These are phyloP conservation scores for Tetranychus cinnabarinus DNA, from an alignment of 1,140 invertebrate genomes.

Conservation along the genomic window DNA sequence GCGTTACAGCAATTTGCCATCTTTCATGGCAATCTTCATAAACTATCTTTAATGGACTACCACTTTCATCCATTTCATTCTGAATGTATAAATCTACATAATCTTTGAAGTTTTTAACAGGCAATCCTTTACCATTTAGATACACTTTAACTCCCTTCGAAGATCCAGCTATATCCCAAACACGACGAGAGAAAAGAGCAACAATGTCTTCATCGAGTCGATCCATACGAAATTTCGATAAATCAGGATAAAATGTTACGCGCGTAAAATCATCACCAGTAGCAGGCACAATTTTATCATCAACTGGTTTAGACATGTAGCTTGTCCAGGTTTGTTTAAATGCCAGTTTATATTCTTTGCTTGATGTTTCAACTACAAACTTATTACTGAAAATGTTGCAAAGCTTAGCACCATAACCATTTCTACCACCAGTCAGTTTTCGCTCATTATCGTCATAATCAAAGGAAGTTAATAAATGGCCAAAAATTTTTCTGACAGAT, in stretches of 20 bases:
- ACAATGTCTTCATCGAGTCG: slow-evolving; percentile 80
- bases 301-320: slow-evolving; percentile 82
- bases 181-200: slow-evolving; percentile 70
- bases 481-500: too few relatives aligned
- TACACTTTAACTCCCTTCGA: slow-evolving; percentile 73
- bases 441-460: slow-evolving; percentile 98
- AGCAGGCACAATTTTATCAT: slow-evolving; percentile 41
- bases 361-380: slow-evolving; percentile 85
- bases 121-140: slow-evolving; percentile 64
- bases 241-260: slow-evolving; percentile 84
- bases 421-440: slow-evolving; percentile 75
- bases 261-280: slow-evolving; percentile 72
- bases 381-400: slow-evolving; percentile 97
- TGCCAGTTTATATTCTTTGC: slow-evolving; percentile 54
- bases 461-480: slow-evolving; percentile 89
- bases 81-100: slow-evolving; percentile 81
- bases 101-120: too few relatives aligned
- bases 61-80: slow-evolving; percentile 47
- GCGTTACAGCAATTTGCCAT: slow-evolving; percentile 85
- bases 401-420: slow-evolving; percentile 96
- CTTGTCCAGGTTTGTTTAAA: slow-evolving; percentile 88
- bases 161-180: slow-evolving; percentile 86
- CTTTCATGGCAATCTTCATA: slow-evolving; percentile 62
- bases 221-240: slow-evolving; percentile 89
- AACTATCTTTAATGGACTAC: slow-evolving; percentile 57